Base-by-base conservation (phyloP, 2,113 vertebrate genomes). In the Mesoclemmys tuberculata region DNA sequence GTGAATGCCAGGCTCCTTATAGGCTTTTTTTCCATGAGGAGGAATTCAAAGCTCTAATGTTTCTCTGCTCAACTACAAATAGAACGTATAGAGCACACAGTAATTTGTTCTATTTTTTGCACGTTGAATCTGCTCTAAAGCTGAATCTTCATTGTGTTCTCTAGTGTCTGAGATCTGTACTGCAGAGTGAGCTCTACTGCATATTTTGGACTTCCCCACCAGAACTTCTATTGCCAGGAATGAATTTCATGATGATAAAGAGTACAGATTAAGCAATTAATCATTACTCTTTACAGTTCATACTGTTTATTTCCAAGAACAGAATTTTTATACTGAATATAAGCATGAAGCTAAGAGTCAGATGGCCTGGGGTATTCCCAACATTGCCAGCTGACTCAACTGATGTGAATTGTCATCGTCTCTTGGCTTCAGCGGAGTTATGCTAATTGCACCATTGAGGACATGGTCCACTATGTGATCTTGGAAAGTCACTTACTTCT, bases 21-120 rank as follows among this genome's bases (percentile, higher is more conserved):
- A 94, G 78, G 38, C 1, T 80, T 97, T 82, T 52, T 97, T 97
- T 90, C 95, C 93, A 96, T 4, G 95, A 88, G 87, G 96, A 97
- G 83, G 93, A 93, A 94, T 94, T 93, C 27, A 31, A 64, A 4
- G 74, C 27, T 97, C 92, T 97, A 93, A 93, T 82, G 86, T 97
- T 88, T 92, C 97, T 97, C 81, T 87, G 82, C 49, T 10, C 54
- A 84, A 49, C 96, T 96, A 90, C 93, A 98, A 96, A 95, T 95
- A 97, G 93, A 94, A 88, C 22, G 48, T 18, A 44, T 1, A 84
- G 80, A 46, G 35, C 35, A 51, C 10, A 2, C 6, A 96, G 38
- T 84, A 89, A 88, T 88, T 93, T 93, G 27, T 49, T 41, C 26
- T 58, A 84, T 89, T 81, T 90, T 90, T 95, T 93, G 85, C 56